Base-by-base conservation (phyloP, 2,113 vertebrate species). In the Laticauda colubrina region DNA sequence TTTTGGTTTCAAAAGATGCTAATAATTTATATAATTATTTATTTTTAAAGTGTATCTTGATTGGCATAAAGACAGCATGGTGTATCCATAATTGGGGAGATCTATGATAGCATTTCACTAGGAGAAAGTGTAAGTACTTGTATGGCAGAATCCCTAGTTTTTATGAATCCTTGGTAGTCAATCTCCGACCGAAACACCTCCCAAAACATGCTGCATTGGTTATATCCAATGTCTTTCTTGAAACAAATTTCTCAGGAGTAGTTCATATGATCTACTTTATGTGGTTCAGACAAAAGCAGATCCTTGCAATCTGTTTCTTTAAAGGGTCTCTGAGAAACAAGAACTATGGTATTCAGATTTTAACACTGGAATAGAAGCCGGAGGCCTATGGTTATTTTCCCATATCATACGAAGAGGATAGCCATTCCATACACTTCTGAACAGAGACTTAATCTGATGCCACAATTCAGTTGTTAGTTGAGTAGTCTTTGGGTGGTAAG, bases 21-120 rank as follows among this genome's bases (percentile, higher is more conserved):
- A 20, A 53, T 12, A 61, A 15, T 29, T 43, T 43, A 43, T 81
- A 81, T 43, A 59, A 6, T 89, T 85, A 94, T 55, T 55, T 94
- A 94, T 51, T 45, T 34, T 92, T 94, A 89, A 81, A 81, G 7
- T 81, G 14, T 81, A 81, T 81, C 75, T 81, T 23, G 75, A 21
- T 81, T 81, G 34, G 34, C 34, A 81, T 43, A 43, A 81, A 43
- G 34, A 43, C 20, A 9, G 75, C 15, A 81, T 39, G 34, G 34
- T 21, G 8, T 43, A 2, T 9, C 75, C 75, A 88, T 29, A 29
- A 55, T 88, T 34, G 29, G 8, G 51, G 15, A 29, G 51, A 14
- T 55, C 7, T 15, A 10, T 61, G 23, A 45, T 45, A 57, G 39
- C 56, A 59, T 48, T 45, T 24, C 43, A 12, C 20, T 9, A 61